A percentile compares a stretch with the other conserved stretches of the same genome.
These are phyloP conservation scores for Cetoscarus ocellatus DNA, from an alignment of 2,797 vertebrate species.

Conservation along the genomic window DNA sequence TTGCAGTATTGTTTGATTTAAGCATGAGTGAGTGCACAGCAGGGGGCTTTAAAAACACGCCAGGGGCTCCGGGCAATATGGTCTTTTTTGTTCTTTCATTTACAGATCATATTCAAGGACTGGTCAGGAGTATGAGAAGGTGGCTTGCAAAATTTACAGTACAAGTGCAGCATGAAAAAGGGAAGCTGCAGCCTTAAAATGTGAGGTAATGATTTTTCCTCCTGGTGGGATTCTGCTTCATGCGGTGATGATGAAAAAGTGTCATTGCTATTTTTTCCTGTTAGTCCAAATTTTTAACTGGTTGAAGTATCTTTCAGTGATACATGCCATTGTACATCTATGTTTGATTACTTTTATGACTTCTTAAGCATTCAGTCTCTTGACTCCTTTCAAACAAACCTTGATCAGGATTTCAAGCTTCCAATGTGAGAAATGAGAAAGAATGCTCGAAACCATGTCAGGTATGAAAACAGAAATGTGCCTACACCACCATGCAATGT, in stretches of 20 bases:
- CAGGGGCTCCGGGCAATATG: slow-evolving; percentile 2
- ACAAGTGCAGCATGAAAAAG: slow-evolving; percentile 17
- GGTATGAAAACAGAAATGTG: background rate
- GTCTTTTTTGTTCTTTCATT: slow-evolving; percentile 27
- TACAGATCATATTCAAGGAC: slow-evolving; percentile 14
- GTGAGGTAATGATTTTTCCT: slow-evolving; percentile 52
- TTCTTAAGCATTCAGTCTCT: slow-evolving; percentile 17
- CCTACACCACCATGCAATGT: background rate
- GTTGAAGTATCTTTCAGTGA: slow-evolving; percentile 21
- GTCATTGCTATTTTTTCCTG: slow-evolving; percentile 22
- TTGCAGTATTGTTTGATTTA: slow-evolving; percentile 39
- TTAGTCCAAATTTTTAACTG: slow-evolving; percentile 21
- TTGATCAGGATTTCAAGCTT: slow-evolving; percentile 7
- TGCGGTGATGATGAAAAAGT: slow-evolving; percentile 21
- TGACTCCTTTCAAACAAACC: slow-evolving; percentile 10
- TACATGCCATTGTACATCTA: slow-evolving; percentile 13
- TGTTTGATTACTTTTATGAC: slow-evolving; percentile 28
- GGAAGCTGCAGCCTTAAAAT: slow-evolving; percentile 30
- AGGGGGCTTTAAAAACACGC: slow-evolving; percentile 27
- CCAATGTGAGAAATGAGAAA: background rate
- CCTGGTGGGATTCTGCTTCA: slow-evolving; percentile 22
- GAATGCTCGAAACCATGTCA: background rate
- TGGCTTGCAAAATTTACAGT: slow-evolving; percentile 4
- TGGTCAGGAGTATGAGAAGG: slow-evolving; percentile 3
- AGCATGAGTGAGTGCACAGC: slow-evolving; percentile 29